phyloP scores from a whole-genome alignment of 2,888 invertebrate genomes.

The Sesia apiformis region DNA sequence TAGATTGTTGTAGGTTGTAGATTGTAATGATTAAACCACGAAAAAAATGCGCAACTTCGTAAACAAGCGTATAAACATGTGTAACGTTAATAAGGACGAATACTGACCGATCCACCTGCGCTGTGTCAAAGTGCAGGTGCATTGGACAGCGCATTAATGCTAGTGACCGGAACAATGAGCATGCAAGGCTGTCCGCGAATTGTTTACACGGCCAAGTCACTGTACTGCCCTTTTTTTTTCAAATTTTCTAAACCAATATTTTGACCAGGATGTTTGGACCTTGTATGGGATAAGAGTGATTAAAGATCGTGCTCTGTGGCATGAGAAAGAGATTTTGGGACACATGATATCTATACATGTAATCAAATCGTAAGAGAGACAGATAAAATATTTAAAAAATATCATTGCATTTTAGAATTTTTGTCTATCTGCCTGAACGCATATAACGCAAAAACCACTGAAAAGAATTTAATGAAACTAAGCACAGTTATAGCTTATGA shows the following conservation, averaged over 20 bases:
- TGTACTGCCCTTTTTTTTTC: background rate
- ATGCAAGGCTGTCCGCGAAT: background rate
- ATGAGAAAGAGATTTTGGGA: too few species aligned
- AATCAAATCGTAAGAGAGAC: background rate
- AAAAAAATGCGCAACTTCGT: too few species aligned
- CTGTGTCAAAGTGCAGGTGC: slow-evolving; percentile 47
- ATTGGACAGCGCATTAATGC: slow-evolving; percentile 45
- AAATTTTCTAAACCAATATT: background rate
- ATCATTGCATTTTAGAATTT: background rate
- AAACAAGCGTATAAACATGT: too few species aligned
- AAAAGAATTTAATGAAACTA: background rate
- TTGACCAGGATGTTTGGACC: too few species aligned
- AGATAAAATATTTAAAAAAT: background rate
- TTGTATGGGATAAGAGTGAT: too few species aligned
- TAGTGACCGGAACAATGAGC: slow-evolving; percentile 10
- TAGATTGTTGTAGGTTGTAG: too few species aligned
- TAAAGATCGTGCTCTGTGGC: too few species aligned
- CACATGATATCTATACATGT: too few species aligned
- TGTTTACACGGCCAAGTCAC: slow-evolving; percentile 1
- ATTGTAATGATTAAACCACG: too few species aligned
- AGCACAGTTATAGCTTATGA: too few species aligned
- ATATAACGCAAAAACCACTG: background rate
- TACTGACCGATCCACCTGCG: background rate
- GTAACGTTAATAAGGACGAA: too few species aligned
- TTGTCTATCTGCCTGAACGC: background rate